Evolutionary conservation across 2,113 vertebrate species (phyloP), one percentile per base, ranked within the genome.

Genomic region (Ophiodon elongatus): DNA sequence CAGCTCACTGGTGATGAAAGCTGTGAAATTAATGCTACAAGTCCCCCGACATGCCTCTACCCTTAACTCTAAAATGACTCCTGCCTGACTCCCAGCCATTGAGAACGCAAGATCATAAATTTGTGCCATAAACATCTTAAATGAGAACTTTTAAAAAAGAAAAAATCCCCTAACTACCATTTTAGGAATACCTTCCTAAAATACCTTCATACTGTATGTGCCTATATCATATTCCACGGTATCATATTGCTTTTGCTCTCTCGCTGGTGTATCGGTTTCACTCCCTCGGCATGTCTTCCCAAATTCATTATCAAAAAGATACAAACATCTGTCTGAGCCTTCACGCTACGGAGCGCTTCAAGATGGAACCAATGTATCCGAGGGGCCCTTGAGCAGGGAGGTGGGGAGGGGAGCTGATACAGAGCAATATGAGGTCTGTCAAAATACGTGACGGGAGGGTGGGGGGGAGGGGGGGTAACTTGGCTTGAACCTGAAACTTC

Each of bases 291-390:
- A 41, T 13, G 66, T 85, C 69, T 65, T 72, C 69, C 29, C 47
- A 43, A 67, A 86, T 37, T 57, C 54, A 92, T 86, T 79, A 86
- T 72, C 47, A 69, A 78, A 87, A 70, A 88, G 82, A 88, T 7
- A 81, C 78, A 85, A 84, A 91, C 85, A 91, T 93, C 85, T 90
- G 77, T 75, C 69, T 35, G 79, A 52, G 76, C 60, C 73, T 85
- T 89, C 72, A 83, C 60, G 50, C 73, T 56, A 59, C 45, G 59
- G 76, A 86, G 74, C 67, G 57, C 82, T 89, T 89, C 77, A 86
- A 92, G 85, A 91, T 89, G 89, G 62, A 85, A 15, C 68, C 83
- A 62, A 8, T 66, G 82, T 64, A 82, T 85, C 59, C n/a, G 56
- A 85, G 91, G 73, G 89, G 89, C 77, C 80, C 81, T 67, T 76